Conservation (phyloP, 2,888 invertebrate genomes). For the Sipha maydis region DNA sequence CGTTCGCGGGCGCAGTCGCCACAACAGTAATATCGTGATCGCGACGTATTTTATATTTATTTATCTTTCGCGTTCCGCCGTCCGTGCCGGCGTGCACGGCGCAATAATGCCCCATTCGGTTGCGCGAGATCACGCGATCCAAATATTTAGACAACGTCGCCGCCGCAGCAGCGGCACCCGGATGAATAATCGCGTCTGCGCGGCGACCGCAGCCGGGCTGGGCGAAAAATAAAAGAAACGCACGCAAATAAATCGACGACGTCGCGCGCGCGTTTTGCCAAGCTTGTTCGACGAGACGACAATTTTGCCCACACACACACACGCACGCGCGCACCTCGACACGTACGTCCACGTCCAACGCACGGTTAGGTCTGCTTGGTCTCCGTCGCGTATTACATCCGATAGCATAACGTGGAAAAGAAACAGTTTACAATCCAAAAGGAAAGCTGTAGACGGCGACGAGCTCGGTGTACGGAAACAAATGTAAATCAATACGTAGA, state of each 20-base stretch:
- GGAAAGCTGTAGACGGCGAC: too few relatives aligned
- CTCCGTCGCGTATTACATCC: too few relatives aligned
- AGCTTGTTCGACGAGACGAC: background rate
- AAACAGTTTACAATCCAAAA: too few relatives aligned
- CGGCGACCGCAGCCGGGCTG: background rate
- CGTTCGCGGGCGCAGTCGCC: background rate
- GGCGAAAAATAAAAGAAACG: background rate
- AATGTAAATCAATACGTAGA: too few relatives aligned
- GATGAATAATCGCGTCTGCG: constrained; percentile 54
- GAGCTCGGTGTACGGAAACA: too few relatives aligned
- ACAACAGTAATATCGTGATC: constrained; percentile 2
- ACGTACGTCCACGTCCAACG: too few relatives aligned
- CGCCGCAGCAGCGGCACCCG: background rate
- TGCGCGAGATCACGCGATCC: constrained; percentile 56
- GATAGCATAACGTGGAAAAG: too few relatives aligned
- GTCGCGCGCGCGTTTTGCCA: background rate
- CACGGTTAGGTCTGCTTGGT: background rate
- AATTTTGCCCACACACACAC: constrained; percentile 37
- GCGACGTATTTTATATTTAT: constrained; percentile 24
- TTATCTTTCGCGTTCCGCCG: background rate
- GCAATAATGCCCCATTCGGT: background rate
- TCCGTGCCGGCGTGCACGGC: background rate
- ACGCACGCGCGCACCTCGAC: background rate
- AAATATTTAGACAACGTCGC: constrained; percentile 59
- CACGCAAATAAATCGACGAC: background rate